phyloP scores from a whole-genome alignment of 1,140 invertebrate genomes.

The Saccostrea cuccullata region DNA sequence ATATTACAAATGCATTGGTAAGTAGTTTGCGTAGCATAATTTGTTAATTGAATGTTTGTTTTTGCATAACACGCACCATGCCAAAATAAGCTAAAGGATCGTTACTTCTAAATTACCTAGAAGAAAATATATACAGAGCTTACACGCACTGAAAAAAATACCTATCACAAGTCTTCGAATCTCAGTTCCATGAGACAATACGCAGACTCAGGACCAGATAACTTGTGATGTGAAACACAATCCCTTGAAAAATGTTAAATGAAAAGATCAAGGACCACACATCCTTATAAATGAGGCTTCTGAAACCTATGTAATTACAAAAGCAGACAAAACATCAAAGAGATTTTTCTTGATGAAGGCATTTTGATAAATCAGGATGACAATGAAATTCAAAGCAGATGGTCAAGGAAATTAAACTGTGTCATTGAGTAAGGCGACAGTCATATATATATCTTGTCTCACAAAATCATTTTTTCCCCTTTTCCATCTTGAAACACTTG shows the following conservation, averaged over 20 bases:
- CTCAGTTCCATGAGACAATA: not conserved
- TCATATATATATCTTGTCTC: not conserved
- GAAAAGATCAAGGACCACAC: slow-evolving; percentile 25
- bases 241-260: slow-evolving; percentile 2
- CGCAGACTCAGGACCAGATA: not conserved
- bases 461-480: slow-evolving; percentile 7
- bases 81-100: slow-evolving; percentile 23
- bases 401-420: not conserved
- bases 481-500: not conserved
- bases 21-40: slow-evolving; percentile 27
- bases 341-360: not conserved
- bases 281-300: not conserved
- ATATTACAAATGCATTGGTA: slow-evolving; percentile 19
- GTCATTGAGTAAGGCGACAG: not conserved
- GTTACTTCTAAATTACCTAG: slow-evolving; percentile 13
- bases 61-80: slow-evolving; percentile 33
- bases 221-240: not conserved
- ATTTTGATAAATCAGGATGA: not conserved
- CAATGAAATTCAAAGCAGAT: slow-evolving; percentile 27
- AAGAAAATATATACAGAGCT: not conserved
- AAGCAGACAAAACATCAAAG: not conserved
- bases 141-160: not conserved
- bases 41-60: slow-evolving; percentile 34
- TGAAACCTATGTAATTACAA: not conserved
- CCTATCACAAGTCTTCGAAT: not conserved